Evolutionary conservation across 2,888 invertebrate genomes (phyloP).

Genomic region (Ornithoptera alexandrae): DNA sequence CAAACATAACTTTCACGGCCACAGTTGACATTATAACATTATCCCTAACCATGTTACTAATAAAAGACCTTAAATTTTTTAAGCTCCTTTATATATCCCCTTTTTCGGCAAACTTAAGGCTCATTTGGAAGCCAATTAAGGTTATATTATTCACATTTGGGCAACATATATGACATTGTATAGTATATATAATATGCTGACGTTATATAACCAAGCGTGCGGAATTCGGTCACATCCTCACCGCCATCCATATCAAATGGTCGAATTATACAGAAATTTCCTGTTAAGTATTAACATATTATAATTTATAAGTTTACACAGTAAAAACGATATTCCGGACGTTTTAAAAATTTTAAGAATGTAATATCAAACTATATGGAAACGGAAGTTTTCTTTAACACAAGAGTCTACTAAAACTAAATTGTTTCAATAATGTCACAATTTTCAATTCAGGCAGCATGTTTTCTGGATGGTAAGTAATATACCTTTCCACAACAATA

Average conservation of each 20-base stretch:
- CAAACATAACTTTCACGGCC: too few species aligned
- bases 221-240: slow-evolving; percentile 19
- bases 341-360: neutral
- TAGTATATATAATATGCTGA: slow-evolving; percentile 7
- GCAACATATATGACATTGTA: neutral
- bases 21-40: too few species aligned
- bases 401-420: neutral
- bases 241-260: slow-evolving; percentile 11
- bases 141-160: neutral
- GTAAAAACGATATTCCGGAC: neutral
- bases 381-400: neutral
- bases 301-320: neutral
- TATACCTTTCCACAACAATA: neutral
- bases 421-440: too few species aligned
- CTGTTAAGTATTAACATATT: neutral
- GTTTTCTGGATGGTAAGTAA: too few species aligned
- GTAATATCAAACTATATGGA: too few species aligned
- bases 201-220: slow-evolving; percentile 11
- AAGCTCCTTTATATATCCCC: too few species aligned
- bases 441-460: neutral
- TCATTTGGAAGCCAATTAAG: too few species aligned
- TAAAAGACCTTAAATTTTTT: too few species aligned
- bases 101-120: too few species aligned
- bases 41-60: too few species aligned
- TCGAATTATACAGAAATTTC: slow-evolving; percentile 9